These are phyloP conservation scores for Halcyon chelicuti DNA, from an alignment of 2,797 vertebrate species.

Conservation along the genomic window DNA sequence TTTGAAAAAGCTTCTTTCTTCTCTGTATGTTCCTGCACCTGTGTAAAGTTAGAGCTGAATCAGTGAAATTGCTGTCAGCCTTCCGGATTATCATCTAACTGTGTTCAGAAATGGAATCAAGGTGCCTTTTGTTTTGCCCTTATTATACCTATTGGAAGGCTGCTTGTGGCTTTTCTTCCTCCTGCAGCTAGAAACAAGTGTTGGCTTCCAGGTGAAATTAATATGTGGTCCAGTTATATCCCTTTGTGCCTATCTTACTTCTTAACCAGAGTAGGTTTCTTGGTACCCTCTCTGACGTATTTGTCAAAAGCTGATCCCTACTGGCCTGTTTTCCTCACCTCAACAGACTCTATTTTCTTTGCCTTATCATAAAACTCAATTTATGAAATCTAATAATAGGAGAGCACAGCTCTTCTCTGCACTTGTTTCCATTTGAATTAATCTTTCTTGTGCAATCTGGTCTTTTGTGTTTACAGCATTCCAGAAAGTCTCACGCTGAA, in stretches of 20 bases:
- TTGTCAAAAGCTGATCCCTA: not conserved
- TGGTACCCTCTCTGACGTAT: not conserved
- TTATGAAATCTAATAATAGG: not conserved
- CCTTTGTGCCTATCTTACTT: not conserved
- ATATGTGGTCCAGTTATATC: not conserved
- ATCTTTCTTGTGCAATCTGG: not conserved
- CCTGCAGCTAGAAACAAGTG: not conserved
- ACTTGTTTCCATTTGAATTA: not conserved
- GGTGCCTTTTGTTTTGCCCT: accelerated
- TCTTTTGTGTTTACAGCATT: not conserved
- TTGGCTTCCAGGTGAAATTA: not conserved
- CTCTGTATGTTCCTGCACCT: not conserved
- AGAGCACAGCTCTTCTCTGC: not conserved
- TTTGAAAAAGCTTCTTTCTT: not conserved
- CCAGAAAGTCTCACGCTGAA: not conserved
- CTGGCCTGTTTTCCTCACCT: not conserved
- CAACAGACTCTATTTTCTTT: not conserved
- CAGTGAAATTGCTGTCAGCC: not conserved
- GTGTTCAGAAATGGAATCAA: not conserved
- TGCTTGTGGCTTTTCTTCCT: not conserved
- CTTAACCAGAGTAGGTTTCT: not conserved
- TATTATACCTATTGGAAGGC: not conserved
- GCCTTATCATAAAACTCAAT: not conserved
- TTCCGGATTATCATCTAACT: not conserved
- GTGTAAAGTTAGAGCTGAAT: not conserved